A percentile compares a stretch with the other conserved stretches of the same genome.
Conservation (phyloP, 2,888 invertebrate species). For the Pammene aurita region DNA sequence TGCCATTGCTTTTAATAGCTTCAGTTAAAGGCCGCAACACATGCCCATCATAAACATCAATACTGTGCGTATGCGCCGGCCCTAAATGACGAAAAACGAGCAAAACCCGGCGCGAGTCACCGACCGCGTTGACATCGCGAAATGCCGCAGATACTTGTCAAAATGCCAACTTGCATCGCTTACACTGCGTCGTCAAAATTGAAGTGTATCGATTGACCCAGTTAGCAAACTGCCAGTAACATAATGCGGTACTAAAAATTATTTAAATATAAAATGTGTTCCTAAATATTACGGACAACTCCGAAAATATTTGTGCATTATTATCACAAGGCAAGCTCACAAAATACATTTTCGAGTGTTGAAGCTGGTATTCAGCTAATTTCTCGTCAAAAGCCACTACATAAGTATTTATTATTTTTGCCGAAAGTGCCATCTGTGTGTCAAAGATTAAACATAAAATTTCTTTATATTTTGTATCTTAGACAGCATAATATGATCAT, state of each 20-base stretch:
- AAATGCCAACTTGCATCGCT: slow-evolving; percentile 63
- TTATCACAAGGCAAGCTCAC: neutral
- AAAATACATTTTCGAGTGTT: too few species aligned
- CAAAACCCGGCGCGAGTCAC: slow-evolving; percentile 54
- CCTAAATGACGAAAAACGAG: slow-evolving; percentile 48
- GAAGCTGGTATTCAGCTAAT: too few species aligned
- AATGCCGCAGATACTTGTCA: slow-evolving; percentile 74
- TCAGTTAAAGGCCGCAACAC: neutral
- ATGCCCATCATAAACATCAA: slow-evolving; percentile 18
- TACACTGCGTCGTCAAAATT: slow-evolving; percentile 52
- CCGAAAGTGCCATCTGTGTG: too few species aligned
- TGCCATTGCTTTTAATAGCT: too few species aligned
- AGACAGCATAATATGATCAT: too few species aligned
- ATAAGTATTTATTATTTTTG: too few species aligned
- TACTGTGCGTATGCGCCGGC: slow-evolving; percentile 31
- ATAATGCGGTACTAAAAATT: slow-evolving; percentile 56
- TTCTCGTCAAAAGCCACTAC: too few species aligned
- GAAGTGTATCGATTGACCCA: slow-evolving; percentile 57
- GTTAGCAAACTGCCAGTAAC: slow-evolving; percentile 57
- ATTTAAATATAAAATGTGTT: slow-evolving; percentile 3
- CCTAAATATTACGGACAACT: neutral
- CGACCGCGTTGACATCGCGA: slow-evolving; percentile 71
- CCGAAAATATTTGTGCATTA: neutral
- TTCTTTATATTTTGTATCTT: too few species aligned
- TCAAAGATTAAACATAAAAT: too few species aligned